Conservation (phyloP, 92 coral and sea anemone genomes). For the Paramuricea clavata region DNA sequence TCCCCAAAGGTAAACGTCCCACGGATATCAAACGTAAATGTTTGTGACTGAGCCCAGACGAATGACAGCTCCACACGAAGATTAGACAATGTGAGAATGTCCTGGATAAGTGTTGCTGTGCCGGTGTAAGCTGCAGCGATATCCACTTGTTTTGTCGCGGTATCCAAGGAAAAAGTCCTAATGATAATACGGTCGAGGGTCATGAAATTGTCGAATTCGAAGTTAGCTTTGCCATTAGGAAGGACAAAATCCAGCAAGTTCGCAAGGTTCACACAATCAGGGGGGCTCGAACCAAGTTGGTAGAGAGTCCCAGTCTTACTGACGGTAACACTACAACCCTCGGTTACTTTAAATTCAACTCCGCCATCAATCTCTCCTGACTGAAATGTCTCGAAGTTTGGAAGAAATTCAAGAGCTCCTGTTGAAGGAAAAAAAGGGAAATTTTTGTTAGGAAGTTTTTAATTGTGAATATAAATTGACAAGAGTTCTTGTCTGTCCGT, state of each 20-base stretch:
- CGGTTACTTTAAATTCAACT: constrained; percentile 14
- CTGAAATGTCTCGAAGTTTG: no score
- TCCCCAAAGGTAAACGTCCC: neutral
- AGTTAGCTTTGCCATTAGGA: constrained; percentile 10
- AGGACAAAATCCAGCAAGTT: neutral
- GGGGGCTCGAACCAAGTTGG: constrained; percentile 22
- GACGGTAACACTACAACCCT: neutral
- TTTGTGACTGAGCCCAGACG: neutral
- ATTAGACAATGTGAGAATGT: neutral
- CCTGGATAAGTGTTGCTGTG: neutral
- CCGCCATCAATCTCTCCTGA: no score
- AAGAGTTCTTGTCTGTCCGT: no score
- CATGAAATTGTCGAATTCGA: constrained; percentile 17
- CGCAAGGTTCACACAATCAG: constrained; percentile 15
- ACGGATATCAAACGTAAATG: constrained; percentile 14
- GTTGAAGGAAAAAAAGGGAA: no score
- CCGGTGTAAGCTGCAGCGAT: constrained; percentile 5
- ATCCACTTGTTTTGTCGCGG: neutral
- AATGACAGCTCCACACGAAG: neutral
- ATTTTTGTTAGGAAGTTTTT: no score
- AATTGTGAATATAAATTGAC: no score
- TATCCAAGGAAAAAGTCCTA: neutral
- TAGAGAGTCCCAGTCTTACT: neutral
- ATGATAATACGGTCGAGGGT: neutral
- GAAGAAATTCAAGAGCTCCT: no score